Evolutionary conservation across 2,888 invertebrate genomes (phyloP), one percentile per base, ranked within the genome.

Genomic region (Idaea dimidiata): DNA sequence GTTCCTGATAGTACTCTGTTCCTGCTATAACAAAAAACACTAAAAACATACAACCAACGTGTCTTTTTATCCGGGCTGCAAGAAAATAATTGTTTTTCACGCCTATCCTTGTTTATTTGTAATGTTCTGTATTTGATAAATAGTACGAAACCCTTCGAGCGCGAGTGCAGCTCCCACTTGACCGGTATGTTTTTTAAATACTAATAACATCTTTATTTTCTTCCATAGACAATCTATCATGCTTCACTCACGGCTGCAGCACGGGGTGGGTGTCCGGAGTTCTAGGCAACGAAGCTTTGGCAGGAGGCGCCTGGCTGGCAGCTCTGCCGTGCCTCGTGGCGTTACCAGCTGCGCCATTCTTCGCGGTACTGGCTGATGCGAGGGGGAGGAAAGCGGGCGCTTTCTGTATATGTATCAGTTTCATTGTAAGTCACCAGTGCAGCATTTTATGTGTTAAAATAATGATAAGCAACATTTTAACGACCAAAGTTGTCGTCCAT

Each of bases 181-280:
- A n/a, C n/a, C n/a, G n/a, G n/a, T n/a, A n/a, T n/a, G 1, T 32
- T 32, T 8, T 4, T 43, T 10, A 43, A 10, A 14, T 43, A 33
- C 33, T 43, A 10, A 43, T 43, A 10, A 14, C 3, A 43, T 43
- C 0, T 33, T 2, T 43, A 57, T 10, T 18, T 0, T 18, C 14
- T 57, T 31, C 76, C 78, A 1, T 78, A 92, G 91, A 86, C 76
- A 92, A 92, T 65, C 76, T 92, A 0, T 90, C 91, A n/a, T 91
- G 91, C 68, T 92, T 91, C 75, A 88, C 91, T 0, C 91, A 92
- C 72, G 91, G 92, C 67, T 92, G 92, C 77, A 91, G 90, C 64
- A 91, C 89, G 0, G 91, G 91, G 18, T 92, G 91, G 91, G 91
- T 91, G 61, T 90, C 91, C 0, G 91, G 92, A 0, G 89, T 91